phyloP scores from a whole-genome alignment of 2,888 invertebrate genomes.

The Stenolophus ochropezus region DNA sequence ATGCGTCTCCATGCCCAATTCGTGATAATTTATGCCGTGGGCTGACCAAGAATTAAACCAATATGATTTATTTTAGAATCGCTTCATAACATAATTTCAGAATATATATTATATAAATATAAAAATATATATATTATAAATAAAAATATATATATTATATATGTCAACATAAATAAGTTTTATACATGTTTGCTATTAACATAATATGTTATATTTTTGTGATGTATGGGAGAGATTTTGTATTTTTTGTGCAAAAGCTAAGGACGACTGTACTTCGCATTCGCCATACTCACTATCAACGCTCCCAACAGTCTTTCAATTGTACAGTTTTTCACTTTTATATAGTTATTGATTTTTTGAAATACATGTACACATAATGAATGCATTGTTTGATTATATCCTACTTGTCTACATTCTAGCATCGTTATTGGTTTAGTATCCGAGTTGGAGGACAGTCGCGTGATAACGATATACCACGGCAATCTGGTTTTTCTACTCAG shows the following conservation, averaged over 20 bases:
- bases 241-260: constrained; percentile 60
- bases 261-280: constrained; percentile 60
- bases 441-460: not conserved
- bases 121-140: constrained; percentile 57
- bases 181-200: constrained; percentile 71
- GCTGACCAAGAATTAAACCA: constrained; percentile 69
- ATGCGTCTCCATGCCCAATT: constrained; percentile 64
- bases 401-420: not conserved
- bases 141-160: constrained; percentile 51
- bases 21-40: constrained; percentile 70
- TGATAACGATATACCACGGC: constrained; percentile 26
- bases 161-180: constrained; percentile 72
- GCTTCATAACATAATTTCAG: constrained; percentile 70
- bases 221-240: constrained; percentile 69
- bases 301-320: constrained; percentile 73
- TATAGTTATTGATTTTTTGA: constrained; percentile 70
- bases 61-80: constrained; percentile 67
- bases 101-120: constrained; percentile 57
- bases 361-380: constrained; percentile 73
- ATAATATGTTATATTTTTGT: constrained; percentile 71
- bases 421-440: not conserved
- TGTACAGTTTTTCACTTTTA: constrained; percentile 73
- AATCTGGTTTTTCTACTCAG: constrained; percentile 23
- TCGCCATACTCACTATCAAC: constrained; percentile 71
- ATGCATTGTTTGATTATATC: constrained; percentile 14